Conservation (phyloP, 2,797 vertebrate genomes). For the Ciconia nigra region DNA sequence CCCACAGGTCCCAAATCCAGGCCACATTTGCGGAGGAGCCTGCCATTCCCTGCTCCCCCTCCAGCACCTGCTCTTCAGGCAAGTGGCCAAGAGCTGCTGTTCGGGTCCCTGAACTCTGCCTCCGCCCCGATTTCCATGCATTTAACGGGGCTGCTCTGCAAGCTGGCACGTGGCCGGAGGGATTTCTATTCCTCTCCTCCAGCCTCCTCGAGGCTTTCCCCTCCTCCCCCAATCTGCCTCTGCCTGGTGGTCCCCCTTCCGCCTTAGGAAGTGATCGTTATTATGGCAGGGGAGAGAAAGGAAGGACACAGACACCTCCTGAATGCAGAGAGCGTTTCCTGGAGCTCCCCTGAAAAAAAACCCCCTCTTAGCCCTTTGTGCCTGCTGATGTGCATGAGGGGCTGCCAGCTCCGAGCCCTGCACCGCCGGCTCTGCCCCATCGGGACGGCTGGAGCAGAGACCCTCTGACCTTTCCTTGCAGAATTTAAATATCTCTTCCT, state of each 20-base stretch:
- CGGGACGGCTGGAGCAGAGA: background rate
- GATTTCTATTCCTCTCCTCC: constrained; percentile 48
- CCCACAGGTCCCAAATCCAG: constrained; percentile 51
- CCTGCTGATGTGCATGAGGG: rapidly evolving
- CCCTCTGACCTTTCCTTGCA: background rate
- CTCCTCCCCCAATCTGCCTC: background rate
- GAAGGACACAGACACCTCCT: constrained; percentile 40
- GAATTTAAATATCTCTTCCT: background rate
- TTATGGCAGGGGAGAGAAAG: constrained; percentile 9
- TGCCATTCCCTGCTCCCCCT: background rate
- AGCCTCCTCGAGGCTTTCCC: background rate
- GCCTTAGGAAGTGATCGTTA: constrained; percentile 38
- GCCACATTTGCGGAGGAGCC: constrained; percentile 63
- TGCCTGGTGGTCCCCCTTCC: constrained; percentile 40
- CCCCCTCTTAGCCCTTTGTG: background rate
- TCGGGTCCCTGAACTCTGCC: constrained; percentile 62
- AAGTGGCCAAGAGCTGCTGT: constrained; percentile 66
- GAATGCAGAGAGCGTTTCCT: constrained; percentile 42
- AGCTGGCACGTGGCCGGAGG: constrained; percentile 61
- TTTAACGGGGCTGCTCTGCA: constrained; percentile 39
- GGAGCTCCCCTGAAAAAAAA: background rate
- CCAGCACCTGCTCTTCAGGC: constrained; percentile 74
- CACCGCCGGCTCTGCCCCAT: background rate
- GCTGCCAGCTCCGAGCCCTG: background rate
- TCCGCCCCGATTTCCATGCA: constrained; percentile 41